Conservation (phyloP, 2,888 invertebrate genomes). For the Andricus curvator region DNA sequence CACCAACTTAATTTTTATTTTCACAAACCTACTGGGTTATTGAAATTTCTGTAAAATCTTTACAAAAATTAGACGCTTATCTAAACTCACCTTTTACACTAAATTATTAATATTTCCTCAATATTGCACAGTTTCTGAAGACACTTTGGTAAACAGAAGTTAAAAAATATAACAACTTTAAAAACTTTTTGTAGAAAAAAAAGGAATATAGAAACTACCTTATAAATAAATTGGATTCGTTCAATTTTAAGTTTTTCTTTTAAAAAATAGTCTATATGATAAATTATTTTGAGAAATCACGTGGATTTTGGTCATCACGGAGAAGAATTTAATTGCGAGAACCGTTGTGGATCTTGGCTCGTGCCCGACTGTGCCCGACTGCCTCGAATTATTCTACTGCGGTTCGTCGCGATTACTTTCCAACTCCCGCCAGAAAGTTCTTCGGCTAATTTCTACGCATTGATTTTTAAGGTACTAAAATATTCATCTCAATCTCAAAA, state of each 20-base stretch:
- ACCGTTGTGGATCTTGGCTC: slow-evolving; percentile 70
- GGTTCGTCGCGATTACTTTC: slow-evolving; percentile 62
- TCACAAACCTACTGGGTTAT: neutral
- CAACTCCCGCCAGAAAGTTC: slow-evolving; percentile 43
- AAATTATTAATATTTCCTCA: neutral
- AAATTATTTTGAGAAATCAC: slow-evolving; percentile 7
- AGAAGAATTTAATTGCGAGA: slow-evolving; percentile 49
- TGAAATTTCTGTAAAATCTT: neutral
- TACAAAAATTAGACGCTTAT: neutral
- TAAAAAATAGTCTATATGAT: neutral
- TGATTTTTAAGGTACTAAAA: neutral
- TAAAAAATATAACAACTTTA: neutral
- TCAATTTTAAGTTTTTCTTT: neutral
- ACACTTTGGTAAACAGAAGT: slow-evolving; percentile 5
- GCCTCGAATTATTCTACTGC: slow-evolving; percentile 69
- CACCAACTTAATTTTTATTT: neutral
- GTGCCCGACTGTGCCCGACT: slow-evolving; percentile 72
- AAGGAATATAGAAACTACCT: too few relatives aligned
- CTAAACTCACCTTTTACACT: neutral
- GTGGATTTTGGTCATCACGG: slow-evolving; percentile 25
- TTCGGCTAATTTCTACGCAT: neutral
- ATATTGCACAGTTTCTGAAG: neutral
- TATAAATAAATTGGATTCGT: neutral
- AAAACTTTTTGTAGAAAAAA: too few relatives aligned
- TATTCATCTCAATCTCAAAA: neutral